Percentiles rank a stretch among this genome's conserved stretches.
Conservation (phyloP, 2,888 invertebrate genomes). For the Blastobasis lacticolella region DNA sequence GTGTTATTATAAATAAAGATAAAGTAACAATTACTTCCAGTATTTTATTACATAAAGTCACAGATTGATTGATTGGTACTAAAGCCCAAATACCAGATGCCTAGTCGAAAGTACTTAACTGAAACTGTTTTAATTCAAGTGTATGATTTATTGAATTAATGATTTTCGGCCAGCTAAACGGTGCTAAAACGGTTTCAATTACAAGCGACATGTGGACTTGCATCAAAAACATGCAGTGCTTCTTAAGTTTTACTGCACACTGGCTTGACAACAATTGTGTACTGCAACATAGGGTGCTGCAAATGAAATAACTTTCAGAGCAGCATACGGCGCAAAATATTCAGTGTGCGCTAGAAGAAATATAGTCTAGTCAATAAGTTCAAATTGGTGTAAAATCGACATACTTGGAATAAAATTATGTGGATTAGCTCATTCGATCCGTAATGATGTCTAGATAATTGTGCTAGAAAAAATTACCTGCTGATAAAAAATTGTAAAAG, state of each 20-base stretch:
- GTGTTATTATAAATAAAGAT: too few relatives aligned
- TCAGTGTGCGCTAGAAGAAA: neutral
- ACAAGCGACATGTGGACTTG: neutral
- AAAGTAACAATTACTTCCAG: too few relatives aligned
- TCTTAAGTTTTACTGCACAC: neutral
- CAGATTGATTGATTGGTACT: too few relatives aligned
- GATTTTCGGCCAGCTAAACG: neutral
- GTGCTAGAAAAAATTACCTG: too few relatives aligned
- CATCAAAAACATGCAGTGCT: neutral
- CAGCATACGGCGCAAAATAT: neutral
- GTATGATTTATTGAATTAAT: neutral
- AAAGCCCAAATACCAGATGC: neutral
- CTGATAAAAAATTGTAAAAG: too few relatives aligned
- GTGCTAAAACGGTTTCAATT: neutral
- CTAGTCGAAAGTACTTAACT: neutral
- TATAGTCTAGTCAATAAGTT: too few relatives aligned
- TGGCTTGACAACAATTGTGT: conserved; percentile 6
- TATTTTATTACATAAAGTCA: too few relatives aligned
- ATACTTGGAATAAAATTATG: too few relatives aligned
- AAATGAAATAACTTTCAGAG: neutral
- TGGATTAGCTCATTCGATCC: too few relatives aligned
- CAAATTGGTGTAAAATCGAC: too few relatives aligned
- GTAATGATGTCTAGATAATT: too few relatives aligned
- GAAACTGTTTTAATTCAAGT: neutral
- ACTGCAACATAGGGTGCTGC: conserved; percentile 7